Conservation (phyloP, 2,888 invertebrate species). For the Caenorhabditis plicata region DNA sequence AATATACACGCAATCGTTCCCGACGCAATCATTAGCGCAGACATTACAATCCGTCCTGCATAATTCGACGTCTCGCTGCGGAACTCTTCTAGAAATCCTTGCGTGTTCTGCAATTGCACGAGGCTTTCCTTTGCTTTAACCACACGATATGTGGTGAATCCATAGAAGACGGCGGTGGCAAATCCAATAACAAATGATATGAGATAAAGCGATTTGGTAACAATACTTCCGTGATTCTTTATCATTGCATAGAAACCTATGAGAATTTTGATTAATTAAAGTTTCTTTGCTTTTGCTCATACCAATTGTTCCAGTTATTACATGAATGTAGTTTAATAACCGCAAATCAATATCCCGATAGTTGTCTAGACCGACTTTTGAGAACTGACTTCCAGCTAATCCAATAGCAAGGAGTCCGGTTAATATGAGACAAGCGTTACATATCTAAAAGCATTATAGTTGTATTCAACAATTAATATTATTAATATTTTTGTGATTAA, state of each 20-base stretch:
- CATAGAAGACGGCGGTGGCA: constrained; percentile 62
- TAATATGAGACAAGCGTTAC: constrained; percentile 58
- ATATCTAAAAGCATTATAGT: constrained; percentile 35
- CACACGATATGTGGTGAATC: constrained; percentile 61
- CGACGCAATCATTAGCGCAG: constrained; percentile 56
- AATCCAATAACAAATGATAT: constrained; percentile 58
- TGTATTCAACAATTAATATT: not conserved
- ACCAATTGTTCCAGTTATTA: constrained; percentile 58
- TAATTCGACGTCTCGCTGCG: constrained; percentile 50
- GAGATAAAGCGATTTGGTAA: constrained; percentile 61
- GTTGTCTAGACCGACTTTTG: constrained; percentile 59
- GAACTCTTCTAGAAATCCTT: constrained; percentile 49
- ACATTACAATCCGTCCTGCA: constrained; percentile 59
- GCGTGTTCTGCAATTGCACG: constrained; percentile 22
- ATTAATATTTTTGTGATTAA: not conserved
- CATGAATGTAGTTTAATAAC: constrained; percentile 59
- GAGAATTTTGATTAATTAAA: not conserved
- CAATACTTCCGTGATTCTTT: constrained; percentile 63
- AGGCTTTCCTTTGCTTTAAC: constrained; percentile 39
- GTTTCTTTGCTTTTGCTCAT: not conserved
- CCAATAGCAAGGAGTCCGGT: constrained; percentile 57
- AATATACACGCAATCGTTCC: constrained; percentile 53
- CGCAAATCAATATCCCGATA: constrained; percentile 63
- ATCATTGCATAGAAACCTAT: constrained; percentile 58
- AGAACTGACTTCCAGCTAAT: constrained; percentile 62